Evolutionary conservation across 2,113 vertebrate genomes (phyloP).

Genomic region (Archilochus colubris): DNA sequence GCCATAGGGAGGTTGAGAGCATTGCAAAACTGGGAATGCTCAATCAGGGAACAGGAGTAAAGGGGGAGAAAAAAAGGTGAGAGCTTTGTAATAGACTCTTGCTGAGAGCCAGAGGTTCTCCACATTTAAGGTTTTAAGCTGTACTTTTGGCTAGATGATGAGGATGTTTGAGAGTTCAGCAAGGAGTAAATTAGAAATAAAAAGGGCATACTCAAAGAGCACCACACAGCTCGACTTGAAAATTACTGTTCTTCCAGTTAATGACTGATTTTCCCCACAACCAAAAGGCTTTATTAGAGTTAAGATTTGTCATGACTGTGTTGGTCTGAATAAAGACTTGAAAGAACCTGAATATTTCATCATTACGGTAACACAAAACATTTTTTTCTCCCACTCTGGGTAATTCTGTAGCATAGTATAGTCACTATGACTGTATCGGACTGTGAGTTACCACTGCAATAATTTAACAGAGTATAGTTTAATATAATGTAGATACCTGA

Average conservation of each 20-base stretch:
- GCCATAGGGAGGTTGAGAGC: neutral
- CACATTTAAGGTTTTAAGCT: neutral
- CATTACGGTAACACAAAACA: neutral
- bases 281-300: neutral
- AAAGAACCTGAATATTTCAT: neutral
- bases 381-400: neutral
- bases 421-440: neutral
- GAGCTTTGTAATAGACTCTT: neutral
- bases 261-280: neutral
- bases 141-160: neutral
- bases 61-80: neutral
- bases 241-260: conserved; percentile 6
- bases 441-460: neutral
- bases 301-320: neutral
- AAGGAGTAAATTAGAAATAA: neutral
- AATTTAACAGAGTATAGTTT: conserved; percentile 8
- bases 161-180: neutral
- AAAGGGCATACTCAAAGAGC: neutral
- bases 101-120: neutral
- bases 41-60: neutral
- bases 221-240: neutral
- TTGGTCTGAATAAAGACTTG: neutral
- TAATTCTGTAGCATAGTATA: neutral
- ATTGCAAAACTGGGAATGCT: neutral
- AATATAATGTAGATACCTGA: neutral